Conservation (phyloP, 2,888 invertebrate species). For the Arctia plantaginis region DNA sequence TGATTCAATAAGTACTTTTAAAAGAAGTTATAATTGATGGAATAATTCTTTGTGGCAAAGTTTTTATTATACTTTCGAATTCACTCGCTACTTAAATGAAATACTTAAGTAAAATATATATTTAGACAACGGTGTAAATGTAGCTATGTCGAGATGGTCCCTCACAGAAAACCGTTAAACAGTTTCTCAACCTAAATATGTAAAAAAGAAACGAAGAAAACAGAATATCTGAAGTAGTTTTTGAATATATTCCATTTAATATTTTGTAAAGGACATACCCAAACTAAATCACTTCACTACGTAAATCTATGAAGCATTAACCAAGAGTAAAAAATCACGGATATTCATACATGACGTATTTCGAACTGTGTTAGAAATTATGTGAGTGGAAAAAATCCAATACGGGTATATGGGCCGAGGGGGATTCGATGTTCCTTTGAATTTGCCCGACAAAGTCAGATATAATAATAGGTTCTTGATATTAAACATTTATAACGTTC, state of each 20-base stretch:
- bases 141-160: not conserved
- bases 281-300: conserved; percentile 9
- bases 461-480: conserved; percentile 5
- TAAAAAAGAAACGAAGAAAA: not conserved
- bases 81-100: not conserved
- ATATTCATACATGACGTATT: conserved; percentile 23
- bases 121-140: not conserved
- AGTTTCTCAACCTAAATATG: not conserved
- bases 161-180: not conserved
- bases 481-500: conserved; percentile 12
- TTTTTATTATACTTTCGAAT: not conserved
- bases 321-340: conserved; percentile 22
- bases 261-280: conserved; percentile 9
- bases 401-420: conserved; percentile 15
- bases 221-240: not conserved
- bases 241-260: not conserved
- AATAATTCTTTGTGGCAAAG: not conserved
- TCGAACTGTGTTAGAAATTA: conserved; percentile 32
- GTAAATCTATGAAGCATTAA: conserved; percentile 28
- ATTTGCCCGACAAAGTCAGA: conserved; percentile 17
- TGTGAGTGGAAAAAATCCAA: conserved; percentile 40
- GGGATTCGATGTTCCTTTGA: conserved; percentile 19
- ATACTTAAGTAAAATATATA: not conserved
- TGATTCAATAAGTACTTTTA: not conserved
- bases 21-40: not conserved